A percentile compares a stretch with the other conserved stretches of the same genome.
These are phyloP conservation scores for Ochropleura plecta DNA, from an alignment of 2,888 invertebrate species.

Conservation along the genomic window DNA sequence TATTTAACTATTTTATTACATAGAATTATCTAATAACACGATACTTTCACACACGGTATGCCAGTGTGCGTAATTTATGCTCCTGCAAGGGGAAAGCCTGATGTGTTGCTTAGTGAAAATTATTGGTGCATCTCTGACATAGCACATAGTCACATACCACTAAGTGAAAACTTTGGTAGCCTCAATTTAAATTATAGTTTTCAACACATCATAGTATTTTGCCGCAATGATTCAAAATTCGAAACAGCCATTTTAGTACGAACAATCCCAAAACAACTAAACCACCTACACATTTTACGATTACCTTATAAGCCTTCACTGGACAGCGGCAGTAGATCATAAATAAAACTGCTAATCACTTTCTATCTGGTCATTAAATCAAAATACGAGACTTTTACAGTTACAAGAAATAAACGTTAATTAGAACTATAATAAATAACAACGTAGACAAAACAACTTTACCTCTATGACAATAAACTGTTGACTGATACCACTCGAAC, in stretches of 20 bases:
- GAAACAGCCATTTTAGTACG: slow-evolving; percentile 60
- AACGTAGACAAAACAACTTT: slow-evolving; percentile 64
- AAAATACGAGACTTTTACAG: slow-evolving; percentile 68
- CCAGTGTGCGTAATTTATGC: slow-evolving; percentile 73
- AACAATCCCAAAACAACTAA: slow-evolving; percentile 62
- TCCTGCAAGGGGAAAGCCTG: slow-evolving; percentile 72
- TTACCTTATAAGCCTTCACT: slow-evolving; percentile 67
- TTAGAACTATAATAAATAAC: slow-evolving; percentile 58
- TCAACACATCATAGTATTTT: slow-evolving; percentile 10
- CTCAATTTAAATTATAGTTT: slow-evolving; percentile 36
- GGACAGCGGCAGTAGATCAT: slow-evolving; percentile 39
- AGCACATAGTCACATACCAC: slow-evolving; percentile 73
- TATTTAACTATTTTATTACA: slow-evolving; percentile 31
- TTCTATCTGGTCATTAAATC: slow-evolving; percentile 60
- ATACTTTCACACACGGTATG: slow-evolving; percentile 74
- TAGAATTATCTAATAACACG: slow-evolving; percentile 50
- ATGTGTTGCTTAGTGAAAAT: slow-evolving; percentile 72
- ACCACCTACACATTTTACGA: slow-evolving; percentile 73
- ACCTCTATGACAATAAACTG: slow-evolving; percentile 63
- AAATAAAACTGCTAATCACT: slow-evolving; percentile 47
- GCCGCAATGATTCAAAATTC: slow-evolving; percentile 45
- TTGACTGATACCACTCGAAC: slow-evolving; percentile 55
- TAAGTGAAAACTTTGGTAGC: slow-evolving; percentile 62
- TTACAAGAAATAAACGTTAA: slow-evolving; percentile 61
- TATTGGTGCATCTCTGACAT: slow-evolving; percentile 81